Conservation (phyloP, 2,888 invertebrate genomes). For the Incurvaria masculella region DNA sequence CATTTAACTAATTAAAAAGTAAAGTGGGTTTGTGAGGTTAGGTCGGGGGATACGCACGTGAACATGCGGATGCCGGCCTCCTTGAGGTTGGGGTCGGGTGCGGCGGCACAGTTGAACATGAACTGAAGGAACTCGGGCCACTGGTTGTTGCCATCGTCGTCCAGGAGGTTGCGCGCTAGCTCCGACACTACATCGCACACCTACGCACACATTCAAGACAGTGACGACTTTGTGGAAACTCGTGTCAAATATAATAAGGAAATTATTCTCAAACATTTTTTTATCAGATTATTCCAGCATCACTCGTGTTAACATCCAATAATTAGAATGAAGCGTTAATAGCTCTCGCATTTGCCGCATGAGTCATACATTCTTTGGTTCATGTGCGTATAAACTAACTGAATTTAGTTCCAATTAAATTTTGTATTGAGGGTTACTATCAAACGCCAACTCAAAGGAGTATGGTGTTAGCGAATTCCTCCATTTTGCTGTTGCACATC, state of each 20-base stretch:
- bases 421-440: conserved; percentile 51
- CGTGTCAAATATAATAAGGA: too few species aligned
- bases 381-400: too few species aligned
- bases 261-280: too few species aligned
- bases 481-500: conserved; percentile 41
- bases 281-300: too few species aligned
- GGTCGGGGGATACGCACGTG: conserved; percentile 58
- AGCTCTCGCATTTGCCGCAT: too few species aligned
- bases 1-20: background rate
- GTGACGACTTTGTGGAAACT: too few species aligned
- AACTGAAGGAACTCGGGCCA: conserved; percentile 97
- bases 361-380: too few species aligned
- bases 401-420: too few species aligned
- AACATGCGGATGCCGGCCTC: conserved; percentile 95
- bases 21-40: background rate
- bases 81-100: conserved; percentile 77
- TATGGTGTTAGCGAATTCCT: conserved; percentile 50
- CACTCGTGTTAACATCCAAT: too few species aligned
- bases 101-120: conserved; percentile 91
- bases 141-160: conserved; percentile 92
- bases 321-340: too few species aligned
- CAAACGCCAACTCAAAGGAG: conserved; percentile 44
- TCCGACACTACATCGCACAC: conserved; percentile 96
- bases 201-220: conserved; percentile 25
- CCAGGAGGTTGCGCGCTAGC: conserved; percentile 89